These are phyloP conservation scores for Scolopax mira DNA, from an alignment of 2,113 vertebrate species.

Conservation along the genomic window DNA sequence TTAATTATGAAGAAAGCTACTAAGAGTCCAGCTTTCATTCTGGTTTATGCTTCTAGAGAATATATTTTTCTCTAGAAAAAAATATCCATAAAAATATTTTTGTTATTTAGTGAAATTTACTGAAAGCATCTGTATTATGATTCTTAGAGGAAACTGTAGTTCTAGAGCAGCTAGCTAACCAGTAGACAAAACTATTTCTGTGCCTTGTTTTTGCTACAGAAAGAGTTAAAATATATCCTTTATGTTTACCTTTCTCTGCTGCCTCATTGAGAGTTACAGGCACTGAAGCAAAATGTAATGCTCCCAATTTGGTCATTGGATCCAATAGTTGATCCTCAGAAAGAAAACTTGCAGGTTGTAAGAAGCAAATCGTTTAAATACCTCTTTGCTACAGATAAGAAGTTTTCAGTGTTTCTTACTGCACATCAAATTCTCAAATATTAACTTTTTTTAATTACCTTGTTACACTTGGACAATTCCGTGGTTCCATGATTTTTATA, in stretches of 20 bases:
- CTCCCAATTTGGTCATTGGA: not conserved
- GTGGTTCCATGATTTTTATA: not conserved
- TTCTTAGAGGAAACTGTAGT: not conserved
- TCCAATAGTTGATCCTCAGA: not conserved
- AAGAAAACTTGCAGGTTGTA: not conserved
- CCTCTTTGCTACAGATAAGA: not conserved
- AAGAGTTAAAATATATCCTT: not conserved
- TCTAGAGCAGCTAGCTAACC: not conserved
- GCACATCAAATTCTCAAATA: not conserved
- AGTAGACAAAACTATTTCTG: not conserved
- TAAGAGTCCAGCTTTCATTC: not conserved
- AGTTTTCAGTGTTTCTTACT: not conserved
- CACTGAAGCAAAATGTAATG: fast-evolving
- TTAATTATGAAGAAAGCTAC: not conserved
- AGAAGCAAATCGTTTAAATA: not conserved
- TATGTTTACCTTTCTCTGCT: not conserved
- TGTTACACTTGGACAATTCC: not conserved
- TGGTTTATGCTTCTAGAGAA: not conserved
- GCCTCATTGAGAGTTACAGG: not conserved
- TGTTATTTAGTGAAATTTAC: not conserved
- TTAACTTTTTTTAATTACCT: not conserved
- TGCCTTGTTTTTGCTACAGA: not conserved
- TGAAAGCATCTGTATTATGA: not conserved
- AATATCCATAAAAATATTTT: not conserved
- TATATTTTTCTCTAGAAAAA: not conserved